Base-by-base conservation (phyloP, 2,888 invertebrate species). In the Volucella bombylans region DNA sequence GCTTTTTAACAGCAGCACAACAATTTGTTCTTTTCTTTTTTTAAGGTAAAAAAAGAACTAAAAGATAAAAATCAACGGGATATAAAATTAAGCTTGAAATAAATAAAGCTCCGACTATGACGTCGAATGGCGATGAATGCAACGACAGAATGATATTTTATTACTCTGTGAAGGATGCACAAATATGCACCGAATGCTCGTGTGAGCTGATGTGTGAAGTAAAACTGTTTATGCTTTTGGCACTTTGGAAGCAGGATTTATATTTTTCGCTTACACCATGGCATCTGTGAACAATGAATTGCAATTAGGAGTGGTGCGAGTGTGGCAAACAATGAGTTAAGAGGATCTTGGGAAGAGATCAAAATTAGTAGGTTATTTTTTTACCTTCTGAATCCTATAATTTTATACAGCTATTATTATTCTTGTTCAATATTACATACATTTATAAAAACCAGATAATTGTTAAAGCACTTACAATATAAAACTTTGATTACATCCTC, bases 191-290 rank as follows among this genome's bases (percentile, higher is more conserved):
- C 18, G 41, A 23, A 43, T 52, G 14, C 65, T 50, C 41, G 65
- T 31, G 45, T 64, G 15, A 31, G 31, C 4, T 31, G 31, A 31
- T 59, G 23, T 43, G 38, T 43, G 67, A 50, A 67, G 71, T 61
- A 62, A 78, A 73, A 82, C 61, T 86, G 78, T 76, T 79, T 85
- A 73, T 86, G 86, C 85, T 79, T 78, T 79, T 86, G 85, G 81
- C 86, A 86, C 79, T 76, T 72, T 31, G 79, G 67, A 86, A 86
- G 85, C 85, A 82, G 62, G 78, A 86, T 86, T 86, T 86, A 86
- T 86, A 72, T 52, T 55, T 50, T 72, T 78, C 68, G 74, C 68
- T 65, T 68, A 52, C 57, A 47, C 52, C 15, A 50, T 78, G 79
- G 76, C 79, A 79, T 82, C 72, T 82, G 82, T 54, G 72, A 82